Evolutionary conservation across 1,140 invertebrate genomes (phyloP), one percentile per base, ranked within the genome.

Genomic region (Thaumatotibia leucotreta): DNA sequence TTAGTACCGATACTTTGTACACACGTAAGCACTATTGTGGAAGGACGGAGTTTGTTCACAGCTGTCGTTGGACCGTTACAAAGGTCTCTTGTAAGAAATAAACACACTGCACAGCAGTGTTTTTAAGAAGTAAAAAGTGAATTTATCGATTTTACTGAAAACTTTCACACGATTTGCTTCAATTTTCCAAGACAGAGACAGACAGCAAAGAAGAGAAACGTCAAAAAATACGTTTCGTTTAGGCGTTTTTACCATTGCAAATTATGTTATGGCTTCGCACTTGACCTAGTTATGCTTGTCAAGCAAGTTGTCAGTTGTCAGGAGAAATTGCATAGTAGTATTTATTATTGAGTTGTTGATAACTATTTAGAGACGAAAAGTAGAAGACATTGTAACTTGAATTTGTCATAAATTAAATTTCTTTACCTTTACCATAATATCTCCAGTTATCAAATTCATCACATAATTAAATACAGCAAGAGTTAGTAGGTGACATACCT

Each of bases 21-120:
- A 79, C 75, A 79, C 77, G 77, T 79, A 79, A 64, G 74, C 77
- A 79, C 64, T 54, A 45, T 62, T 35, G 6, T 35, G 14, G 2
- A 33, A 20, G 49, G 61, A 58, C 22, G 49, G 31, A 58, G 45
- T 10, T n/a, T 17, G 52, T 27, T 58, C 14, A 27, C 52, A 27
- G 22, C 6, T 11, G 14, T n/a, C 14, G 35, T 45, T 63, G 17
- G 4, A 45, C 6, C 32, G 5, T 27, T 39, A 45, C 32, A 49
- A 22, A 10, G n/a, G 32, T 33, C n/a, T 49, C 17, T 22, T 62
- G 62, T 22, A 14, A 27, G 6, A 22, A 45, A 11, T 39, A 27
- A 33, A 27, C 35, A 17, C 35, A 22, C 35, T 58, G 11, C 24
- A 29, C 17, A 27, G 29, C 29, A 14, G 23, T 58, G 24, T 58